Conservation (phyloP, 2,113 vertebrate species). For the Paedocypris sp. region DNA sequence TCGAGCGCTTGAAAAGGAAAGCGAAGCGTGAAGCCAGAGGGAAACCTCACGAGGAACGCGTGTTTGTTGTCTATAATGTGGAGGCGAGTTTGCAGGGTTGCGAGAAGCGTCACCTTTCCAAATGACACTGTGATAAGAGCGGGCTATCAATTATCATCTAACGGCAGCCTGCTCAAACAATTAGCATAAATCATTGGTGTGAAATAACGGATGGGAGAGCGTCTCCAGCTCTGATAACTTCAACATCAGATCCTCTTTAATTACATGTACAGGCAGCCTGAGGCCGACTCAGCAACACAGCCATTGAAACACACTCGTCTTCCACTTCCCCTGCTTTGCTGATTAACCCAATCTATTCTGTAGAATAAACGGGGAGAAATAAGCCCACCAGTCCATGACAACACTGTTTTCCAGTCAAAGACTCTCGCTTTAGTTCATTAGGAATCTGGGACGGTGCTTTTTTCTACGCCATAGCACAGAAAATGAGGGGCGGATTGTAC, state of each 20-base stretch:
- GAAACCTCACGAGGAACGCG: not conserved
- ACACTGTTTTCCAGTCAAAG: not conserved
- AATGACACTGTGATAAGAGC: not conserved
- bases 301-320: conserved; percentile 9
- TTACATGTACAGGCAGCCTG: not conserved
- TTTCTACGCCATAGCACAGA: not conserved
- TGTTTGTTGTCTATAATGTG: not conserved
- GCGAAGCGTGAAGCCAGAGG: not conserved
- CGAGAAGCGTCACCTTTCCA: not conserved
- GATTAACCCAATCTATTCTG: not conserved
- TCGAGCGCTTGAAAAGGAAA: not conserved
- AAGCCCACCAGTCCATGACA: not conserved
- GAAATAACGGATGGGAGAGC: too few species aligned
- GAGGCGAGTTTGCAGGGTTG: not conserved
- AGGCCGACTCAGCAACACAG: not conserved
- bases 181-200: conserved; percentile 16
- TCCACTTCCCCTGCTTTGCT: not conserved
- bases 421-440: not conserved
- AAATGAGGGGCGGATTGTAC: conserved; percentile 8
- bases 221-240: too few species aligned
- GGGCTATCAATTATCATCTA: conserved; percentile 14
- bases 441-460: conserved; percentile 28
- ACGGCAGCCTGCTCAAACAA: not conserved
- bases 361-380: conserved; percentile 1
- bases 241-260: conserved; percentile 30